A percentile compares a stretch with the other conserved stretches of the same genome.
Conservation (phyloP, 2,888 invertebrate genomes). For the Agapostemon virescens region DNA sequence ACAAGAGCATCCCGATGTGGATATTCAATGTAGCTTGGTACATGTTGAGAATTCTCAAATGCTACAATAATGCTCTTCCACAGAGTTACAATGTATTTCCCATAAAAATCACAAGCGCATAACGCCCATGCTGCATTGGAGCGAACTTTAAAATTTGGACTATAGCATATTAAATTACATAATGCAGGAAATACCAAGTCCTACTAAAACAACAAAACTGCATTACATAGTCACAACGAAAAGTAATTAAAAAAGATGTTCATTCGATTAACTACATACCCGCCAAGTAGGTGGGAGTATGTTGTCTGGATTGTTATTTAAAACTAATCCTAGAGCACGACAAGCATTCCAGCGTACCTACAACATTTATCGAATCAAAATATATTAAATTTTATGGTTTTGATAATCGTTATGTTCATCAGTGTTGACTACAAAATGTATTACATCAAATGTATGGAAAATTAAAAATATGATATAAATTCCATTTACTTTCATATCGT, state of each 20-base stretch:
- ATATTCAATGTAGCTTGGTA: constrained; percentile 91
- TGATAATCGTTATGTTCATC: not conserved
- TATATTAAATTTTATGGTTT: constrained; percentile 11
- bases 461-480: constrained; percentile 14
- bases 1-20: constrained; percentile 92
- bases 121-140: constrained; percentile 92
- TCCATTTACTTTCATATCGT: constrained; percentile 87
- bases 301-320: constrained; percentile 82
- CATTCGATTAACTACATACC: constrained; percentile 73
- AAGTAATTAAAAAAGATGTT: not conserved
- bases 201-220: constrained; percentile 78
- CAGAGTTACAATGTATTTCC: constrained; percentile 83
- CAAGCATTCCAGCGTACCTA: constrained; percentile 94
- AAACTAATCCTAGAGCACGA: constrained; percentile 90
- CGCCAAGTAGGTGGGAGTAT: constrained; percentile 79
- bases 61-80: constrained; percentile 89
- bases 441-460: not conserved
- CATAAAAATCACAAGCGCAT: constrained; percentile 85
- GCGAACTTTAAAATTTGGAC: constrained; percentile 93
- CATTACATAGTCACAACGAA: constrained; percentile 20
- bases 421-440: not conserved
- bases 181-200: constrained; percentile 85
- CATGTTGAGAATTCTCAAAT: constrained; percentile 88
- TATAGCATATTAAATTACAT: constrained; percentile 85
- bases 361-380: constrained; percentile 39